A percentile compares a stretch with the other conserved stretches of the same genome.
Conservation (phyloP, 2,888 invertebrate genomes). For the Imbricaverruca yamaguchii region DNA sequence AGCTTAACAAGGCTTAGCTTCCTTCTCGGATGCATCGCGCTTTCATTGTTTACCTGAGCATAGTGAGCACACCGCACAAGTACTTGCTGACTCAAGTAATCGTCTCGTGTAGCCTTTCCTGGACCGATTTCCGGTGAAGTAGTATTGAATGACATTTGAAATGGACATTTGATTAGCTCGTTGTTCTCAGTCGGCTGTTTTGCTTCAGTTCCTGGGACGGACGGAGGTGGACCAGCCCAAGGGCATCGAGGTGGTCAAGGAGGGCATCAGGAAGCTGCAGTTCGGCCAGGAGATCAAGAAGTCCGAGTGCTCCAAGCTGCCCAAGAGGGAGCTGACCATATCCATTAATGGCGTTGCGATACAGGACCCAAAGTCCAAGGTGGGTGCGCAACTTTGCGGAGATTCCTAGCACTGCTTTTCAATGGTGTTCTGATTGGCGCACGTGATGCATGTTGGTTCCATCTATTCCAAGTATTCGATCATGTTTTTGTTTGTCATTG, state of each 20-base stretch:
- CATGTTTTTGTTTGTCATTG: background rate
- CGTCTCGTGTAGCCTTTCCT: too few species aligned
- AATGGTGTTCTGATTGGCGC: background rate
- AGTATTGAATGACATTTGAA: too few species aligned
- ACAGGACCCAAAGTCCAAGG: slow-evolving; percentile 59
- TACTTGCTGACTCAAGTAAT: too few species aligned
- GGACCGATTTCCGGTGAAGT: too few species aligned
- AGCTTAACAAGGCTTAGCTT: too few species aligned
- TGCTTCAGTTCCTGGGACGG: slow-evolving; percentile 77
- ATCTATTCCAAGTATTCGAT: too few species aligned
- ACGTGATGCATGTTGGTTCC: too few species aligned
- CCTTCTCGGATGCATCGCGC: too few species aligned
- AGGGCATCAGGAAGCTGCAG: slow-evolving; percentile 90
- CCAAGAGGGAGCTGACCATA: slow-evolving; percentile 76
- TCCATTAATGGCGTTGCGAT: slow-evolving; percentile 95
- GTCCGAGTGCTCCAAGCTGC: slow-evolving; percentile 73
- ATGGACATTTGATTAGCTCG: too few species aligned
- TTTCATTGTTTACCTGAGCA: too few species aligned
- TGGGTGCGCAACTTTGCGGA: slow-evolving; percentile 34
- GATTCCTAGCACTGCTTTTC: background rate
- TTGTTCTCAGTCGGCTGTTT: slow-evolving; percentile 23
- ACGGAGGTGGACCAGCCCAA: slow-evolving; percentile 93
- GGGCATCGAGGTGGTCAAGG: slow-evolving; percentile 95
- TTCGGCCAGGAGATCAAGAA: slow-evolving; percentile 88
- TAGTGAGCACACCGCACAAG: too few species aligned